Evolutionary conservation across 2,888 invertebrate genomes (phyloP).

Genomic region (Hesperia comma): DNA sequence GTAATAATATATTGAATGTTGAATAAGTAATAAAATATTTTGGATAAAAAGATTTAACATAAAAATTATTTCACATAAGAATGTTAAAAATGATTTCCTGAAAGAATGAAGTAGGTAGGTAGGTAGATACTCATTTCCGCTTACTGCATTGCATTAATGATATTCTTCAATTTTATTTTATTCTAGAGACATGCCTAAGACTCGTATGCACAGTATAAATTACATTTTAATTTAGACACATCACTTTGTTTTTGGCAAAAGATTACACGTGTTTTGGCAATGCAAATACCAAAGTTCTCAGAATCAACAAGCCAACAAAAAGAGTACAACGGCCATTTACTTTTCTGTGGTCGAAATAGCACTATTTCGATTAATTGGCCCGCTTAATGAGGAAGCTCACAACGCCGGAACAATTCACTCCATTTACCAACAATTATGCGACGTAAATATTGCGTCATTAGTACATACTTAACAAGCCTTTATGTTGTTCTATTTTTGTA

Average conservation of each 20-base stretch:
- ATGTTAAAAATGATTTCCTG: too few species aligned
- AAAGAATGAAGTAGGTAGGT: too few species aligned
- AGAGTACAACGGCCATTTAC: conserved; percentile 53
- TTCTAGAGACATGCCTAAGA: too few species aligned
- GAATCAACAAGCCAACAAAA: conserved; percentile 19
- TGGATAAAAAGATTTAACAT: too few species aligned
- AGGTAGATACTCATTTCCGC: too few species aligned
- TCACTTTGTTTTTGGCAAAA: not conserved
- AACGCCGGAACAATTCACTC: conserved; percentile 78
- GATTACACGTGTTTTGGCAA: not conserved
- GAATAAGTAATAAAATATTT: too few species aligned
- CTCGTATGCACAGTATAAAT: too few species aligned
- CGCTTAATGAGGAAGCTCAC: conserved; percentile 81
- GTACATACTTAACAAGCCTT: conserved; percentile 11
- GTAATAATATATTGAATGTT: too few species aligned
- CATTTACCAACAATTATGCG: conserved; percentile 74
- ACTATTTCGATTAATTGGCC: conserved; percentile 69
- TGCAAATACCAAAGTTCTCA: not conserved
- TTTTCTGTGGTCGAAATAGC: conserved; percentile 67
- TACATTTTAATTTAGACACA: too few species aligned
- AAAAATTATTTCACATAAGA: too few species aligned
- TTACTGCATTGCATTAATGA: too few species aligned
- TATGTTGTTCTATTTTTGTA: conserved; percentile 17
- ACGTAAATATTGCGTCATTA: conserved; percentile 68
- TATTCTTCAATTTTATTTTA: too few species aligned